These are phyloP conservation scores for Netelia virgata DNA, from an alignment of 2,888 invertebrate genomes.

Conservation along the genomic window DNA sequence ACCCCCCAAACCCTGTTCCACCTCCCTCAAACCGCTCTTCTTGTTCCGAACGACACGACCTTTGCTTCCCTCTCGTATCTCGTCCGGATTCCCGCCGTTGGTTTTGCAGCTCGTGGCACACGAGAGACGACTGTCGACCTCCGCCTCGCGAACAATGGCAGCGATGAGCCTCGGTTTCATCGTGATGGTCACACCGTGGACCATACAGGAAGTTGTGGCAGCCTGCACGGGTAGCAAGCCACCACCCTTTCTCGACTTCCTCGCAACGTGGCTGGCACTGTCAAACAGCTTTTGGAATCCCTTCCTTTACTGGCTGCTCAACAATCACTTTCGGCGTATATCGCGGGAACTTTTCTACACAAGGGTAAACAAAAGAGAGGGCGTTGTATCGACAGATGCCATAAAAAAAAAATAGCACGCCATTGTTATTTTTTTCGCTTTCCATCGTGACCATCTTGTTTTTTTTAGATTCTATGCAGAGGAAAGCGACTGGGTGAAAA, in stretches of 20 bases:
- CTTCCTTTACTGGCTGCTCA: slow-evolving; percentile 94
- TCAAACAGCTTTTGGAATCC: slow-evolving; percentile 97
- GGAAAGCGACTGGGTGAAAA: slow-evolving; percentile 81
- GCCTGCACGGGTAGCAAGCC: slow-evolving; percentile 95
- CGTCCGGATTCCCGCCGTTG: slow-evolving; percentile 56
- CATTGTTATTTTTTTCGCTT: background rate
- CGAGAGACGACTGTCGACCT: slow-evolving; percentile 91
- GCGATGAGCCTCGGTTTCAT: slow-evolving; percentile 96
- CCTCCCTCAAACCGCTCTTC: background rate
- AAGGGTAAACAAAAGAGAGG: slow-evolving; percentile 86
- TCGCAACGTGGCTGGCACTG: slow-evolving; percentile 94
- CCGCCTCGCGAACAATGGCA: slow-evolving; percentile 95
- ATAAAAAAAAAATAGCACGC: slow-evolving; percentile 5
- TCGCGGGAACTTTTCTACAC: slow-evolving; percentile 91
- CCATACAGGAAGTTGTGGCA: slow-evolving; percentile 95
- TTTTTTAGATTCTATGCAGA: slow-evolving; percentile 81
- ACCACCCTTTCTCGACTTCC: slow-evolving; percentile 92
- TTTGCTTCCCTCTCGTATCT: slow-evolving; percentile 29
- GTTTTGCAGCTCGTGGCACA: slow-evolving; percentile 86
- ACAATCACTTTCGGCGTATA: slow-evolving; percentile 93
- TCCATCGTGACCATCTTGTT: slow-evolving; percentile 1
- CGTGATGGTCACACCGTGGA: slow-evolving; percentile 96
- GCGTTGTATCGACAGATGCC: background rate
- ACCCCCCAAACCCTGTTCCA: background rate
- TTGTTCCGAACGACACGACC: slow-evolving; percentile 27